These are phyloP conservation scores for Amphipyra berbera DNA, from an alignment of 2,888 invertebrate species.

Conservation along the genomic window DNA sequence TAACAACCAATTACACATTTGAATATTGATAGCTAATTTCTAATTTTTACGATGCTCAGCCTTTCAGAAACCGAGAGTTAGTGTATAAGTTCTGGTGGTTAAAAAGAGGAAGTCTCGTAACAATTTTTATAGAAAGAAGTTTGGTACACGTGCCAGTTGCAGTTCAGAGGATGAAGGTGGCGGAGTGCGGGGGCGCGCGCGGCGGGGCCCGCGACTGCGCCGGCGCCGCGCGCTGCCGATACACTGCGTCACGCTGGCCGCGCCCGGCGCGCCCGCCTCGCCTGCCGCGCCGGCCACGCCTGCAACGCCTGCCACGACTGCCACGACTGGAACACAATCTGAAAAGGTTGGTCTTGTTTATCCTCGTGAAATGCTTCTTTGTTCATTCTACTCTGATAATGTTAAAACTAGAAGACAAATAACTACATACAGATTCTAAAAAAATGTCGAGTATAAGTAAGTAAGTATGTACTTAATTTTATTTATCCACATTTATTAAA, in stretches of 20 bases:
- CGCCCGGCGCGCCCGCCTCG: not conserved
- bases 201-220: constrained; percentile 63
- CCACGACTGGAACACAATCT: not conserved
- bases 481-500: too few species aligned
- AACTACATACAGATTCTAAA: too few species aligned
- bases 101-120: not conserved
- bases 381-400: too few species aligned
- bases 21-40: too few species aligned
- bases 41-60: too few species aligned
- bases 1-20: too few species aligned
- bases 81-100: not conserved
- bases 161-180: constrained; percentile 71
- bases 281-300: not conserved
- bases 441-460: too few species aligned
- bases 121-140: constrained; percentile 13
- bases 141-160: constrained; percentile 35
- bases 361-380: too few species aligned
- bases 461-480: too few species aligned
- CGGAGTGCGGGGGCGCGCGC: constrained; percentile 33
- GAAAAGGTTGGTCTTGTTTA: constrained; percentile 12
- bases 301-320: not conserved
- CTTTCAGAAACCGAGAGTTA: not conserved
- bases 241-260: constrained; percentile 76
- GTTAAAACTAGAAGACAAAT: too few species aligned
- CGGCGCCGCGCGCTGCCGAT: constrained; percentile 79